phyloP scores from a whole-genome alignment of 2,113 vertebrate species.

The Corythornis cristatus region DNA sequence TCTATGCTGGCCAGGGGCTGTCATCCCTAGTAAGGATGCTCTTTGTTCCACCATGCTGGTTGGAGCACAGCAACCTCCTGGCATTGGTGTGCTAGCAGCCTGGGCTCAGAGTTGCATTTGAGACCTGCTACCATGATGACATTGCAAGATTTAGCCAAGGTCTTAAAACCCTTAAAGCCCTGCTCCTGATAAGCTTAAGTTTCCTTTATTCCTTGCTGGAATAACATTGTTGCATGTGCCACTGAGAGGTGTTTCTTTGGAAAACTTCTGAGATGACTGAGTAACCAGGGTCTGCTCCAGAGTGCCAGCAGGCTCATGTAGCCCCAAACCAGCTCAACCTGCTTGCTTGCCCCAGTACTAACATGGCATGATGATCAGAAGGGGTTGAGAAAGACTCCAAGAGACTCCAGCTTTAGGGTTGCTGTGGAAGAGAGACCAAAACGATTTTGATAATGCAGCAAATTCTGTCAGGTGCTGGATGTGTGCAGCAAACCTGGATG shows the following conservation, averaged over 20 bases:
- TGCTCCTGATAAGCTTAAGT: background rate
- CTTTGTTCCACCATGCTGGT: rapidly evolving
- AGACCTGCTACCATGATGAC: background rate
- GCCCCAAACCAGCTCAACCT: background rate
- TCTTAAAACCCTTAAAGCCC: background rate
- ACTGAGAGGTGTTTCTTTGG: background rate
- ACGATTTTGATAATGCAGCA: background rate
- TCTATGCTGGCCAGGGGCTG: rapidly evolving
- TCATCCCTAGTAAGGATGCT: background rate
- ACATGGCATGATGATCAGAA: background rate
- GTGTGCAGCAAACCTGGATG: background rate
- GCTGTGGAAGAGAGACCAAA: background rate
- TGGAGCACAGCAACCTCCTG: background rate
- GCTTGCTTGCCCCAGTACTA: rapidly evolving
- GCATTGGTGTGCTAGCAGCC: background rate
- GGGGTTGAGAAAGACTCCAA: background rate
- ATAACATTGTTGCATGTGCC: background rate
- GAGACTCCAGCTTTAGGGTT: background rate
- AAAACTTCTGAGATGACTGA: background rate
- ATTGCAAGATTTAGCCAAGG: background rate
- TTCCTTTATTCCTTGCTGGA: background rate
- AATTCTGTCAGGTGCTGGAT: background rate
- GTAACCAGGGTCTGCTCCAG: background rate
- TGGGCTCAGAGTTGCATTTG: background rate
- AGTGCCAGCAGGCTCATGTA: background rate